phyloP scores from a whole-genome alignment of 1,140 invertebrate species.

The Daktulosphaira vitifoliae region DNA sequence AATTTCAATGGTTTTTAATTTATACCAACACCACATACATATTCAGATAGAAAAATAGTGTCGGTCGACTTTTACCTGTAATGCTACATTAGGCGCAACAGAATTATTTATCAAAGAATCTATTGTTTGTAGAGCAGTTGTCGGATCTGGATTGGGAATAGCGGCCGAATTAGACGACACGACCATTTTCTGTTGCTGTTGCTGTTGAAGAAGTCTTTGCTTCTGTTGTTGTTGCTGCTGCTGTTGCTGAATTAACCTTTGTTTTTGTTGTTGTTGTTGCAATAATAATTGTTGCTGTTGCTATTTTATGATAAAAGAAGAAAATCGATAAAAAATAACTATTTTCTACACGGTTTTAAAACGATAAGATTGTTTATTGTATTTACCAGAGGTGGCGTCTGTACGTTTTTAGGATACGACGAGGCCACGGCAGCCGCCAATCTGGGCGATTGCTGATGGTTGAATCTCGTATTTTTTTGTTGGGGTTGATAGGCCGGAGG shows the following conservation, averaged over 20 bases:
- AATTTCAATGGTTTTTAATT: not conserved
- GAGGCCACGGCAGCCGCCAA: constrained; percentile 41
- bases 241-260: constrained; percentile 19
- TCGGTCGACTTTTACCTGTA: constrained; percentile 47
- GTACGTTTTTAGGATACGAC: constrained; percentile 10
- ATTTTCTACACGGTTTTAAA: no score
- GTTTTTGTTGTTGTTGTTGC: constrained; percentile 34
- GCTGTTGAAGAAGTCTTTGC: constrained; percentile 51
- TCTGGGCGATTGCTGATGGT: constrained; percentile 41
- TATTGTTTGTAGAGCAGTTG: constrained; percentile 59
- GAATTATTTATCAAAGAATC: constrained; percentile 67
- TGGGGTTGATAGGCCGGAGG: constrained; percentile 24
- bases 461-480: not conserved
- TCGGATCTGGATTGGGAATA: constrained; percentile 38
- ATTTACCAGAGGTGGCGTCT: constrained; percentile 44
- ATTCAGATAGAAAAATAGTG: not conserved
- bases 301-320: constrained; percentile 40
- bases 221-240: constrained; percentile 42
- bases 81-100: constrained; percentile 71
- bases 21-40: not conserved
- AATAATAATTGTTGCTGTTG: constrained; percentile 39
- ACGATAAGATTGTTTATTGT: no score
- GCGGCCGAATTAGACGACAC: constrained; percentile 57
- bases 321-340: constrained; percentile 35
- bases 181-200: constrained; percentile 61